Percentiles rank a stretch among this genome's conserved stretches.
phyloP scores from a whole-genome alignment of 1,140 invertebrate species.

The silkworm (Bombyx mori) region DNA sequence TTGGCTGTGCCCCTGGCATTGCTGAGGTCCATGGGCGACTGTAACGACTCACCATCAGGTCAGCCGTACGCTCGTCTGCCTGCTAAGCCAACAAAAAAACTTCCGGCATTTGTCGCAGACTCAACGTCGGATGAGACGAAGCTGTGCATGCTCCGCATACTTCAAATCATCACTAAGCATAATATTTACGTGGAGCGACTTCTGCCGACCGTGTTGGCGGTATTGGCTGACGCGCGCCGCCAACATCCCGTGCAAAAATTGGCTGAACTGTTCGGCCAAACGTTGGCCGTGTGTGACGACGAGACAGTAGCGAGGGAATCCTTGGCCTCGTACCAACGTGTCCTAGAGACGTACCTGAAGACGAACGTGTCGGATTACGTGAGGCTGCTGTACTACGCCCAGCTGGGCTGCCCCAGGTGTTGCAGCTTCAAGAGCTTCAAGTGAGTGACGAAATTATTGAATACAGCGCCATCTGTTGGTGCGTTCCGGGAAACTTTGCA shows the following conservation, averaged over 20 bases:
- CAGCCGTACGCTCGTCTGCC: no score
- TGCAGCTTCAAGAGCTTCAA: conserved; percentile 24
- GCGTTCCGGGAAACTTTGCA: no score
- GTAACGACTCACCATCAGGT: no score
- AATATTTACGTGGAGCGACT: not conserved
- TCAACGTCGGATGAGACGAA: not conserved
- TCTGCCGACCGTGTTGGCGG: not conserved
- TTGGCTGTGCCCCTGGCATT: no score
- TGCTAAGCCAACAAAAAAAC: no score
- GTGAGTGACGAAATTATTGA: conserved; percentile 8
- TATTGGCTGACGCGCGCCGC: not conserved
- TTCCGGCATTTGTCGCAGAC: not conserved
- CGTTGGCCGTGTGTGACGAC: conserved; percentile 1
- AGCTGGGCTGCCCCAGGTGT: conserved; percentile 12
- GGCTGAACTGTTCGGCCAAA: conserved; percentile 13
- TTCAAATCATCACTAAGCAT: not conserved
- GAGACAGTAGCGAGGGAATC: no score
- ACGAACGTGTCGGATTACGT: conserved; percentile 17
- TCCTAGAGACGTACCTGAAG: conserved; percentile 11
- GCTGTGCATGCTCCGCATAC: not conserved
- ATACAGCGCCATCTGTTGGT: no score
- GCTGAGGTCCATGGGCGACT: no score
- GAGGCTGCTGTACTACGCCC: conserved; percentile 21
- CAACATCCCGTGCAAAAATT: conserved; percentile 2
- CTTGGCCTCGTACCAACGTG: conserved; percentile 9